Base-by-base conservation (phyloP, 2,797 vertebrate genomes). In the Mus minutoides region DNA sequence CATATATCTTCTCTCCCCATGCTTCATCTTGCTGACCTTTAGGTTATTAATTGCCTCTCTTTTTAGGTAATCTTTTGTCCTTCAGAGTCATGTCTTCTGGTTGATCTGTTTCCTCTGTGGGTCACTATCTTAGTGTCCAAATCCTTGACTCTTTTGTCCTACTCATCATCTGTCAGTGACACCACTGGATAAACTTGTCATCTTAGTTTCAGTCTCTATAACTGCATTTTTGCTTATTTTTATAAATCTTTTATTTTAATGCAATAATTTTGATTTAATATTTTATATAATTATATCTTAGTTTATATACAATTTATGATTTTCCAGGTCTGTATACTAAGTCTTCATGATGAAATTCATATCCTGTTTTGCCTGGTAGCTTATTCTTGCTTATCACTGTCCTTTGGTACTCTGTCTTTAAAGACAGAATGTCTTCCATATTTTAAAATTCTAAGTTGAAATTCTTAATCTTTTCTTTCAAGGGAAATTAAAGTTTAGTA, bases 401-500 rank as follows among this genome's bases (percentile, higher is more conserved):
- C 67, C 16, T 2, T 85, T 75, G 17, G 26, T 88, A 52, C 2
- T 84, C 24, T 13, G 3, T 93, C 67, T 97, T 76, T n/a, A 71
- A 87, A 43, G 49, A 56, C 64, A 90, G 52, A 52, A 60, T 80
- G n/a, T 85, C 24, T 86, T 87, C 88, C 0, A 21, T 88, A 97
- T 80, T 96, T 93, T 91, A 90, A 60, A 96, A 88, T 83, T 91
- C 14, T 87, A 14, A 75, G 21, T 89, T 97, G 58, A 95, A 62
- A 40, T 87, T 93, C 34, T 91, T 69, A 84, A 92, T 96, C 58
- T 92, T 90, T 94, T 96, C 91, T 52, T 56, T 93, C 49, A 54
- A 94, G 77, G 69, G 76, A 96, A 91, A 92, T 94, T 92, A 89
- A 75, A 76, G 69, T 95, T 94, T 92, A 80, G 71, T 92, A 26